phyloP scores from a whole-genome alignment of 2,888 invertebrate species.

The Sthenelais limicola region DNA sequence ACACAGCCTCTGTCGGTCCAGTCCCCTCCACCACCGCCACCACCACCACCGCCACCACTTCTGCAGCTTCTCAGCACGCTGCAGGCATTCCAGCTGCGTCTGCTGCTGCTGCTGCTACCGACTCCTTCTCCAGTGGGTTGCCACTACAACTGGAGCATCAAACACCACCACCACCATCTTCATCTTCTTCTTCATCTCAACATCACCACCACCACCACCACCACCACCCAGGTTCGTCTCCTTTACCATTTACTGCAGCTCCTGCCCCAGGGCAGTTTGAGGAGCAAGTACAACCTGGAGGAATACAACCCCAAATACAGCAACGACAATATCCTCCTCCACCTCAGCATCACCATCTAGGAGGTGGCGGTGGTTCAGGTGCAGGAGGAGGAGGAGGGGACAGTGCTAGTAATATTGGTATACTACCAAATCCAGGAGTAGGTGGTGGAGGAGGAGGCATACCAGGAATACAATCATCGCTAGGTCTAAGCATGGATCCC shows the following conservation, averaged over 20 bases:
- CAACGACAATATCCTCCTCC: neutral
- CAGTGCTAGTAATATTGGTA: neutral
- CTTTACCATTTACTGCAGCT: too few relatives aligned
- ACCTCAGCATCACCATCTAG: neutral
- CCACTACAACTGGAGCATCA: too few relatives aligned
- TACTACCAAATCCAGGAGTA: neutral
- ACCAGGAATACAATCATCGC: too few relatives aligned
- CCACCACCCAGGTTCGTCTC: too few relatives aligned
- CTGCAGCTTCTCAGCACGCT: neutral
- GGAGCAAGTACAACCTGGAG: constrained; percentile 1
- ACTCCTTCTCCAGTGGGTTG: too few relatives aligned
- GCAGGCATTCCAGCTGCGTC: neutral
- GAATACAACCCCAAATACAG: neutral
- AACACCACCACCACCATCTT: too few relatives aligned
- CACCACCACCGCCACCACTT: neutral
- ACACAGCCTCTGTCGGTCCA: neutral
- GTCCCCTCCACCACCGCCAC: neutral
- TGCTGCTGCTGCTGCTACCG: too few relatives aligned
- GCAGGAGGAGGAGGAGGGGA: neutral
- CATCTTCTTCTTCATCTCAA: too few relatives aligned
- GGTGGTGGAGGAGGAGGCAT: neutral
- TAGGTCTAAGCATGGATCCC: neutral
- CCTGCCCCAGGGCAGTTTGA: too few relatives aligned
- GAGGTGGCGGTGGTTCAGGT: neutral
- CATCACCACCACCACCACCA: too few relatives aligned